Percentiles rank a stretch among this genome's conserved stretches.
These are phyloP conservation scores for Chanos chanos DNA, from an alignment of 2,797 vertebrate genomes.

Conservation along the genomic window DNA sequence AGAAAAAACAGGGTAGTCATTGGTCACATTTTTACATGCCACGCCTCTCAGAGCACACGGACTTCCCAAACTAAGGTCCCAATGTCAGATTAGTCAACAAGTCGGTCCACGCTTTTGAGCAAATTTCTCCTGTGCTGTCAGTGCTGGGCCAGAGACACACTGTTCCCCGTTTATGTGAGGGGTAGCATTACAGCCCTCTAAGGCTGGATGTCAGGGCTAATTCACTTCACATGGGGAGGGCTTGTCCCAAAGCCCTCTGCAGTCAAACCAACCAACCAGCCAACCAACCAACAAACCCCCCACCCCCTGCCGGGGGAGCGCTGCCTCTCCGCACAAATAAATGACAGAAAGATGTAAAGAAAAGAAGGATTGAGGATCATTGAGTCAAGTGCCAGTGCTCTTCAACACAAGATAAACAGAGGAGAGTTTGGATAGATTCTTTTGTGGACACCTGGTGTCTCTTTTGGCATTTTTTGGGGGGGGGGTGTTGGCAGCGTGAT, in stretches of 20 bases:
- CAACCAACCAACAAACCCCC: constrained; percentile 53
- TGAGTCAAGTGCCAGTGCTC: constrained; percentile 9
- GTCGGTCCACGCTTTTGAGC: not conserved
- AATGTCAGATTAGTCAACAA: constrained; percentile 4
- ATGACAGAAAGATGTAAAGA: constrained; percentile 29
- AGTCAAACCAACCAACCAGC: constrained; percentile 60
- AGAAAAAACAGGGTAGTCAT: too few relatives aligned
- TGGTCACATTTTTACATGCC: too few relatives aligned
- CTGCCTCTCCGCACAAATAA: constrained; percentile 12
- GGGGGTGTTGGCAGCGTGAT: constrained; percentile 46
- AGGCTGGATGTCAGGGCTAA: constrained; percentile 83
- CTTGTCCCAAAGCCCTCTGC: too few relatives aligned
- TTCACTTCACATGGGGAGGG: constrained; percentile 82
- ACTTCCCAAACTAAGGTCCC: constrained; percentile 70
- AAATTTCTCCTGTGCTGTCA: constrained; percentile 49
- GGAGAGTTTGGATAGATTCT: constrained; percentile 4
- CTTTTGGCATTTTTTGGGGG: too few relatives aligned
- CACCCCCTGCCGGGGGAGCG: constrained; percentile 28
- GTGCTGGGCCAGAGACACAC: constrained; percentile 71
- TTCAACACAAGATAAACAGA: not conserved
- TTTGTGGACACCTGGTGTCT: too few relatives aligned
- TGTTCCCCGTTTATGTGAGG: constrained; percentile 84
- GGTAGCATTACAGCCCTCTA: constrained; percentile 79
- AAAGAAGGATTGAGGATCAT: constrained; percentile 51
- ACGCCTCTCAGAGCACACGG: too few relatives aligned